Base-by-base conservation (phyloP, 2,113 vertebrate genomes). In the Cisticola juncidis region DNA sequence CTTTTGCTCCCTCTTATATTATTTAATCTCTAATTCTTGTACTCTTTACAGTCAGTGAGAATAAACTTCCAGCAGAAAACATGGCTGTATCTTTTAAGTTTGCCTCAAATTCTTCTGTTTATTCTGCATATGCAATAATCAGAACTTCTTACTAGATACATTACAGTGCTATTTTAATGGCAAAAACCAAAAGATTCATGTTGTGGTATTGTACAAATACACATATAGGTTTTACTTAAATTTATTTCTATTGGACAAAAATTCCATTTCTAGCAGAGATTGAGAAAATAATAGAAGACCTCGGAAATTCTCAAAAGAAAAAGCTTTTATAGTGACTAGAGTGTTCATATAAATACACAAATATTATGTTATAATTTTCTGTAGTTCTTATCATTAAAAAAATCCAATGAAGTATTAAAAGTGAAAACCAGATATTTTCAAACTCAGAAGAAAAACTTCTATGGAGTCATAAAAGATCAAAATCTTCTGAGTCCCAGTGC, bases 351-450 rank as follows among this genome's bases (percentile, higher is more conserved):
- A 36, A 0, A 2, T 2, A 14, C 17, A 86, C 3, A 82, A 72
- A 56, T 42, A 28, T 66, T 23, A 3, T 6, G 11, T 60, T 79
- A 33, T 6, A 24, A 4, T 79, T 79, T 48, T 65, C 44, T 42
- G 53, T 90, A 47, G 77, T 85, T 58, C 15, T 86, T 85, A 51
- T 66, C 20, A 29, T 35, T 47, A 35, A 77, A 35, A 45, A 42
- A 33, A 14, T 6, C 8, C 13, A 51, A 62, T 66, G 13, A 35
- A 23, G 2, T 28, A 64, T n/a, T 74, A 69, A 36, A 73, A 66
- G 16, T 64, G 26, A 74, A 87, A 96, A 93, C 7, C 18, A 66
- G 16, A 15, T 90, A 64, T 91, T 95, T 96, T 91, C 15, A 91
- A 68, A 78, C 28, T 40, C 64, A 56, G 42, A 76, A 12, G 19